Percentiles rank a stretch among this genome's conserved stretches.
phyloP scores from a whole-genome alignment of 2,113 vertebrate genomes.

The Anguilla rostrata region DNA sequence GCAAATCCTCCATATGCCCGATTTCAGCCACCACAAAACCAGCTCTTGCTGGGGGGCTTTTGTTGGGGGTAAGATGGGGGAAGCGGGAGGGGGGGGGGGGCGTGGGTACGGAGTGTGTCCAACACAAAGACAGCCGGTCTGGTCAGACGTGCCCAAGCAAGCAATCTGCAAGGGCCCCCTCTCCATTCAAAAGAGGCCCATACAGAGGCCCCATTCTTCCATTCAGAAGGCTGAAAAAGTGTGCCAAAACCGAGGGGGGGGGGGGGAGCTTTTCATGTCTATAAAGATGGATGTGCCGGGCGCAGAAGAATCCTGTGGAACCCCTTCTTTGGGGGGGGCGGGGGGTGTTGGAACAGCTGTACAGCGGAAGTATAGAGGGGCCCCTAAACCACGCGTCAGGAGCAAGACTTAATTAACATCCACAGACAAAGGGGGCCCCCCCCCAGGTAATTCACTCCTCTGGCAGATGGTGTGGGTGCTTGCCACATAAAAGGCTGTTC shows the following conservation, averaged over 20 bases:
- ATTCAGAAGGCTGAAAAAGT: constrained; percentile 51
- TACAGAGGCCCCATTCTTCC: constrained; percentile 33
- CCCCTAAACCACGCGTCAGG: background rate
- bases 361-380: background rate
- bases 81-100: constrained; percentile 29
- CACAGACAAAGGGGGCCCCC: background rate
- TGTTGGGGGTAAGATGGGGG: constrained; percentile 29
- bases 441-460: background rate
- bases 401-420: background rate
- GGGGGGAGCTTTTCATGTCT: background rate
- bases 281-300: background rate
- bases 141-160: constrained; percentile 17
- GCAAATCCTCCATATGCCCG: constrained; percentile 69
- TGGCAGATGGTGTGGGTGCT: background rate
- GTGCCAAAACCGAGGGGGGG: constrained; percentile 55
- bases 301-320: constrained; percentile 35
- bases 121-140: constrained; percentile 47
- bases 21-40: constrained; percentile 47
- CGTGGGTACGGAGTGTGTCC: constrained; percentile 56
- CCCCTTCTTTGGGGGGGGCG: background rate
- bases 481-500: background rate
- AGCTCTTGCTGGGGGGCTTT: constrained; percentile 53
- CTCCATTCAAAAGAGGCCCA: constrained; percentile 49
- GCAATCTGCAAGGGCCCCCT: constrained; percentile 31
- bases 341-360: background rate